Evolutionary conservation across 1,140 invertebrate species (phyloP).

Genomic region (Zophobas atratus): DNA sequence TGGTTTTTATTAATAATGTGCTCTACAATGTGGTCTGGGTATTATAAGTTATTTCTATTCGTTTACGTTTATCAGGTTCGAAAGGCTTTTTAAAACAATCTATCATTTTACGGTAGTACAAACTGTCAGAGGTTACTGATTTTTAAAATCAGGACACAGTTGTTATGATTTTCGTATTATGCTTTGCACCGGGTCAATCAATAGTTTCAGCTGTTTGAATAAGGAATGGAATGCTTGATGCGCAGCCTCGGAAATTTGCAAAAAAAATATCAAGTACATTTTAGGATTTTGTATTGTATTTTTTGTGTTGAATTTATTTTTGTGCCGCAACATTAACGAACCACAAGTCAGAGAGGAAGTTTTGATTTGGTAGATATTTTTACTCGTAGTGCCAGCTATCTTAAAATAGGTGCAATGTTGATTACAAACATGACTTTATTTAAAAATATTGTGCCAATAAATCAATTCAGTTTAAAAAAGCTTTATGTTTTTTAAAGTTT

Average conservation of each 20-base stretch:
- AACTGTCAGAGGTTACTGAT: constrained; percentile 36
- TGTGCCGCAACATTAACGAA: neutral
- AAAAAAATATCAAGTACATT: neutral
- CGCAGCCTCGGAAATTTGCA: constrained; percentile 27
- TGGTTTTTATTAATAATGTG: constrained; percentile 43
- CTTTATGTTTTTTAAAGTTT: too few relatives aligned
- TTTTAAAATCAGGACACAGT: constrained; percentile 58
- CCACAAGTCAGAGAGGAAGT: neutral
- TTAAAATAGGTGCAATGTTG: neutral
- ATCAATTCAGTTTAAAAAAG: too few relatives aligned
- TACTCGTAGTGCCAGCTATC: neutral
- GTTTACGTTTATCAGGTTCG: constrained; percentile 43
- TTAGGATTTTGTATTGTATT: neutral
- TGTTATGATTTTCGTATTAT: constrained; percentile 59
- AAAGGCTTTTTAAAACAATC: constrained; percentile 39
- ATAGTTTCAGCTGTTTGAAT: constrained; percentile 38
- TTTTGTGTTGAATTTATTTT: neutral
- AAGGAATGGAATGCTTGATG: constrained; percentile 4
- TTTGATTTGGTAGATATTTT: neutral
- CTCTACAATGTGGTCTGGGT: constrained; percentile 35
- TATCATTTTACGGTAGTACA: constrained; percentile 47
- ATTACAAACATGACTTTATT: too few relatives aligned
- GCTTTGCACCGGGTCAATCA: constrained; percentile 43
- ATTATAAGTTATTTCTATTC: constrained; percentile 45
- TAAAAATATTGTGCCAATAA: too few relatives aligned